Conservation (phyloP, 1,140 invertebrate genomes). For the Hyposmocoma kahamanoa region DNA sequence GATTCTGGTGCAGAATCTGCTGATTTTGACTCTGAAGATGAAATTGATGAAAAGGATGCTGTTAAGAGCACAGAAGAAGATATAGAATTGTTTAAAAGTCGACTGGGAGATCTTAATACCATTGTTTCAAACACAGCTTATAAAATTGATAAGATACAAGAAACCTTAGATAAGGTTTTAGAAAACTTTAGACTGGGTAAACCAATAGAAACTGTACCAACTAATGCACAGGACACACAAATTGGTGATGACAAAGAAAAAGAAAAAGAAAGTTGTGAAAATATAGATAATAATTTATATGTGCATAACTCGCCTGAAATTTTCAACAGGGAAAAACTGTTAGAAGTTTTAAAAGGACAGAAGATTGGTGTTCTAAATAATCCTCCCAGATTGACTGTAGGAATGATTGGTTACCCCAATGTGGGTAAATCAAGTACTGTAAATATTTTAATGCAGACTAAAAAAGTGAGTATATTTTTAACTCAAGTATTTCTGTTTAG, state of each 20-base stretch:
- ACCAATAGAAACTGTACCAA: constrained; percentile 38
- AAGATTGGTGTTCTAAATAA: constrained; percentile 77
- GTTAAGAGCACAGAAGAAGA: constrained; percentile 59
- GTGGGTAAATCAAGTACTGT: constrained; percentile 99
- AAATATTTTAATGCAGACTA: constrained; percentile 91
- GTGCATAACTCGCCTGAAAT: constrained; percentile 65
- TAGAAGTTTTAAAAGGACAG: constrained; percentile 81
- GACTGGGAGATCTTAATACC: constrained; percentile 43
- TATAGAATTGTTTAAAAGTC: constrained; percentile 57
- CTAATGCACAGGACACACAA: constrained; percentile 9
- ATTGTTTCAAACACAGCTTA: constrained; percentile 68
- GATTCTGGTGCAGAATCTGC: constrained; percentile 27
- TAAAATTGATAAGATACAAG: constrained; percentile 67
- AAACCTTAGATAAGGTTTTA: constrained; percentile 65
- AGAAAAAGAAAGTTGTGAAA: constrained; percentile 9
- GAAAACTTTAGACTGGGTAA: constrained; percentile 44
- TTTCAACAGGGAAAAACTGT: constrained; percentile 75
- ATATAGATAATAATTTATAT: constrained; percentile 5
- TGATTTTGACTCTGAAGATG: constrained; percentile 27
- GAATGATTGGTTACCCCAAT: constrained; percentile 98
- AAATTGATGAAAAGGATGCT: constrained; percentile 35
- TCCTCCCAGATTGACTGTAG: constrained; percentile 83
- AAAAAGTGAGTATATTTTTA: constrained; percentile 81
- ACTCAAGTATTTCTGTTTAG: too few species aligned
- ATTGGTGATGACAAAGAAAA: constrained; percentile 8